Base-by-base conservation (phyloP, 2,113 vertebrate genomes). In the Pelvicachromis taeniatus region DNA sequence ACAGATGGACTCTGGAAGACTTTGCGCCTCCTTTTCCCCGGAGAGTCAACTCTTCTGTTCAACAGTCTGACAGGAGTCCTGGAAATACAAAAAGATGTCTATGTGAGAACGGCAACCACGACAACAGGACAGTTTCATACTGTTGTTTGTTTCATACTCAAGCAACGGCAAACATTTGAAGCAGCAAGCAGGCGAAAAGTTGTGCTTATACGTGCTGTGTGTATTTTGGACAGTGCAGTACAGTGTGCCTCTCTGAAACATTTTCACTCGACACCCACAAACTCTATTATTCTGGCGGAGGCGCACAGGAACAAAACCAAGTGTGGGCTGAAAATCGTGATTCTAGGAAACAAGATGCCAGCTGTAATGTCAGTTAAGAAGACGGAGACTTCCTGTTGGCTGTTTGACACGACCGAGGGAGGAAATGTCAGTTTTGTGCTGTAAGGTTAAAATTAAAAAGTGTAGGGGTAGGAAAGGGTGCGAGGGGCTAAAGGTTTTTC, bases 321-420 rank as follows among this genome's bases (percentile, higher is more conserved):
- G 68, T 35, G 88, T 87, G 83, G 87, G 89, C 58, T 84, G 77
- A 50, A 80, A 81, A 33, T 87, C 12, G 81, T 86, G 87, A 87
- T 92, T 92, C 90, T 53, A 88, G 89, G 93, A 93, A 93, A 90
- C 81, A 14, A 89, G 84, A 68, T 85, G 87, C 78, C 65, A 52
- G 83, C 85, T 91, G 86, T 80, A 61, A 80, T 70, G 59, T 81
- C 81, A 88, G 85, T 86, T 84, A 84, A 89, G 82, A 87, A 81
- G 85, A 87, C 21, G 40, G 61, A 82, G 50, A 81, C 91, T 94
- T 93, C 91, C 92, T 89, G 93, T 89, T 87, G 83, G 85, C 82
- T 90, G 87, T 82, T 33, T 85, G 83, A 83, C 21, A 87, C 53
- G 63, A 93, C 92, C 86, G 89, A 91, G 86, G 70, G 87, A 88